Evolutionary conservation across 2,797 vertebrate genomes (phyloP), one percentile per base, ranked within the genome.

Genomic region (Cuniculus paca): DNA sequence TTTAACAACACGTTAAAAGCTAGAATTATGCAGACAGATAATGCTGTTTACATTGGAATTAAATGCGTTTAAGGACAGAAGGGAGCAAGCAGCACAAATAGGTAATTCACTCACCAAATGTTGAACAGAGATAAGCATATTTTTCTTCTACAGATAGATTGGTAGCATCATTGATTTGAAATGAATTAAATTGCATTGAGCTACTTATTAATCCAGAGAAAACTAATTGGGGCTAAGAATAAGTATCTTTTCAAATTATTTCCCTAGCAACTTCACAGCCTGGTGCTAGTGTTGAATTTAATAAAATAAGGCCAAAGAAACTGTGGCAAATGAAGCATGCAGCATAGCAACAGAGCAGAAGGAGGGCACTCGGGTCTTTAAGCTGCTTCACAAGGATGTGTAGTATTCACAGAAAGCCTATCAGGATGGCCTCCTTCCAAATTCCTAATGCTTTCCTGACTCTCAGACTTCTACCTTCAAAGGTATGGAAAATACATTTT

Each of bases 191-290:
- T 93, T 90, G 54, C 70, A 97, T 56, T 16, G 5, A 78, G 34
- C 86, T 97, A 58, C n/a, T 95, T 54, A 65, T 95, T 96, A 97
- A 97, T 87, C 39, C 45, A 91, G 78, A 93, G 83, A 94, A 97
- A 95, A 79, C 75, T 17, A 87, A 56, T 28, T 84, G 50, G 26
- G 54, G 7, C 60, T 93, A 26, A 82, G 91, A 94, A 86, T 78
- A 91, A 85, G 68, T 45, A 65, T 89, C 86, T 93, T 96, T 95
- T 65, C 50, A 93, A 93, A 95, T 93, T 75, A 90, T 94, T 92
- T 97, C 68, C 72, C 77, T 97, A 91, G 94, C 87, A 95, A 95
- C 91, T 95, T 94, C 91, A 88, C 39, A 97, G 22, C 10, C 84
- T 74, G 54, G 13, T 56, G 63, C 56, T 91, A 52, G 31, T 75